Percentiles rank a stretch among this genome's conserved stretches.
Conservation (phyloP, 2,797 vertebrate species). For the Sebastes kiyomatsui region DNA sequence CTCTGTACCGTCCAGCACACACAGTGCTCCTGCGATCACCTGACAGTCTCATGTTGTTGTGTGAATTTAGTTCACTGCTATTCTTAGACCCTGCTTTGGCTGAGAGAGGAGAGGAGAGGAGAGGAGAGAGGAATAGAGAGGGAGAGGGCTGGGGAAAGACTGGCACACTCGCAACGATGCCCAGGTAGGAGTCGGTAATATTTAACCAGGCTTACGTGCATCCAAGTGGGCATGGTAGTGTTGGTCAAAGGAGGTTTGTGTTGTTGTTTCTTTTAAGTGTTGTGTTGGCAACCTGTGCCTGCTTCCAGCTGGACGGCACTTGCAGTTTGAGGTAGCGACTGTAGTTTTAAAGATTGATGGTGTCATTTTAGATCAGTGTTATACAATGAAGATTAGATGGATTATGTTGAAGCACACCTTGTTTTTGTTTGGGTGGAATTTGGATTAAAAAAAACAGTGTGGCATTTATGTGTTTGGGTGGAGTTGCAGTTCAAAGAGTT, state of each 20-base stretch:
- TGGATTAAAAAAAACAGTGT: not conserved
- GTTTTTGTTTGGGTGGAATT: not conserved
- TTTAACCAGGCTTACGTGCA: slow-evolving; percentile 51
- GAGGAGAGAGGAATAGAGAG: slow-evolving; percentile 52
- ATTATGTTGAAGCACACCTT: slow-evolving; percentile 7
- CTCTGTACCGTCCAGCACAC: slow-evolving; percentile 68
- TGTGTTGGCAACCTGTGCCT: slow-evolving; percentile 16
- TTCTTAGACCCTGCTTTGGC: slow-evolving; percentile 89
- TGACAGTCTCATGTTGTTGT: slow-evolving; percentile 95
- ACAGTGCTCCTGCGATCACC: slow-evolving; percentile 85
- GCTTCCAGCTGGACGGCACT: not conserved
- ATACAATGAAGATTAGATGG: slow-evolving; percentile 9
- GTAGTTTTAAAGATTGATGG: slow-evolving; percentile 14
- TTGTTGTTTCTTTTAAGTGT: slow-evolving; percentile 27
- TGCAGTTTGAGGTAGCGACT: not conserved
- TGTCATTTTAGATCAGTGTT: slow-evolving; percentile 19
- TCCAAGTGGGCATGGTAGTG: slow-evolving; percentile 1
- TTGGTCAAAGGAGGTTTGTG: slow-evolving; percentile 23
- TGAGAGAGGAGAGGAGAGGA: slow-evolving; percentile 63
- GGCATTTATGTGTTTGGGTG: not conserved
- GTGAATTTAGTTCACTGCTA: slow-evolving; percentile 93
- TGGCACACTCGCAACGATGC: slow-evolving; percentile 83
- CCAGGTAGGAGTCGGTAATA: slow-evolving; percentile 83
- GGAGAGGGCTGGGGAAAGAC: slow-evolving; percentile 41
- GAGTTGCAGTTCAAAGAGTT: slow-evolving; percentile 3